phyloP scores from a whole-genome alignment of 2,888 invertebrate genomes.

The Leucoptera coffeella region DNA sequence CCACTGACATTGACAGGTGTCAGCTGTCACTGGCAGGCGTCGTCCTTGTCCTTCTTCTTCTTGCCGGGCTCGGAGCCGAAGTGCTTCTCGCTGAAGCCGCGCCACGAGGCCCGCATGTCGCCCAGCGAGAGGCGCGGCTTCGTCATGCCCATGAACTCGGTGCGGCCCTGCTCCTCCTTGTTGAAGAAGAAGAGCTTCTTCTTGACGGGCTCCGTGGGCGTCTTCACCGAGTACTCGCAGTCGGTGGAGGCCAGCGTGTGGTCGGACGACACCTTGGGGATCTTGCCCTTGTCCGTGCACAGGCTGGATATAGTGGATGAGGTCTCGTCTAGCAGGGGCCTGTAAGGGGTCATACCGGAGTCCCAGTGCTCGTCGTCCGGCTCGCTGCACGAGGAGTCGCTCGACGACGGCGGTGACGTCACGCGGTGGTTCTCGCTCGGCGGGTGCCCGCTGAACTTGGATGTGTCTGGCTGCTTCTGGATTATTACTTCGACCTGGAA shows the following conservation, averaged over 20 bases:
- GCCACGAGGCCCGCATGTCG: slow-evolving; percentile 21
- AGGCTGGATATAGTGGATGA: background rate
- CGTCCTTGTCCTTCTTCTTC: slow-evolving; percentile 2
- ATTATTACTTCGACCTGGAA: slow-evolving; percentile 58
- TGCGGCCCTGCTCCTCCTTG: slow-evolving; percentile 4
- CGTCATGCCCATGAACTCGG: background rate
- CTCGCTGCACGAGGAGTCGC: slow-evolving; percentile 24
- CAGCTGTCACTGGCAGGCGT: too few species aligned
- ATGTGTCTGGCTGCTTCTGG: slow-evolving; percentile 49
- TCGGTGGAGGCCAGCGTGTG: slow-evolving; percentile 8
- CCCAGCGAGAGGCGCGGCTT: slow-evolving; percentile 14
- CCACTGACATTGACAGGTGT: too few species aligned
- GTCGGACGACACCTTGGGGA: slow-evolving; percentile 11
- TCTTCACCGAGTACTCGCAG: slow-evolving; percentile 2
- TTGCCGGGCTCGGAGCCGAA: slow-evolving; percentile 8
- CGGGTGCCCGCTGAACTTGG: slow-evolving; percentile 17
- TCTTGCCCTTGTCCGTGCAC: slow-evolving; percentile 6
- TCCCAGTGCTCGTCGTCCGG: slow-evolving; percentile 58
- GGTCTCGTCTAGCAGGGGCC: slow-evolving; percentile 1
- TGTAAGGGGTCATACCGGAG: slow-evolving; percentile 47
- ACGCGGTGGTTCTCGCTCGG: slow-evolving; percentile 10
- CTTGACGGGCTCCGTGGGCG: slow-evolving; percentile 3
- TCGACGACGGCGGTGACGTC: slow-evolving; percentile 15
- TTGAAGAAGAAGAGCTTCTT: slow-evolving; percentile 5
- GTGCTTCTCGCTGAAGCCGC: slow-evolving; percentile 20